These are phyloP conservation scores for Apomyelois bistriatella DNA, from an alignment of 2,888 invertebrate species.

Conservation along the genomic window DNA sequence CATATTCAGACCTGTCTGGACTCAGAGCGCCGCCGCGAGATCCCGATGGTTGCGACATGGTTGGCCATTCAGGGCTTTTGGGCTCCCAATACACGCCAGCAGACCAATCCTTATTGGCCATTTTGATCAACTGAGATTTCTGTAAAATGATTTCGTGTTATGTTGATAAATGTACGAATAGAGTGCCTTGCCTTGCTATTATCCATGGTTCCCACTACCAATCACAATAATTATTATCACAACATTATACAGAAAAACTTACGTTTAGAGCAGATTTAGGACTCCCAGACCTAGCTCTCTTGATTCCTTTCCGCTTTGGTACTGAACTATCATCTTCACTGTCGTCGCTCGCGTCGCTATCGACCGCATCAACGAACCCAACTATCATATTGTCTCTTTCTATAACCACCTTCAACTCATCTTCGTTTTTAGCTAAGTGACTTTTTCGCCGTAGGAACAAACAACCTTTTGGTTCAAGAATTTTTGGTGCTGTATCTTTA, in stretches of 20 bases:
- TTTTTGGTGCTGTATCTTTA: conserved; percentile 13
- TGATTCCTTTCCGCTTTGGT: conserved; percentile 42
- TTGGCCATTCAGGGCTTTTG: conserved; percentile 63
- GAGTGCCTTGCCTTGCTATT: too few species aligned
- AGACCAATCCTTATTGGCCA: conserved; percentile 68
- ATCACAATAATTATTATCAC: too few species aligned
- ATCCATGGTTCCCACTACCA: too few species aligned
- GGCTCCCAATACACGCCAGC: conserved; percentile 69
- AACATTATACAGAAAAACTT: too few species aligned
- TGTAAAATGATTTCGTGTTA: conserved; percentile 27
- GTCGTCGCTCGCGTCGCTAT: conserved; percentile 63
- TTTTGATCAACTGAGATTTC: conserved; percentile 57
- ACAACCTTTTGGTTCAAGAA: conserved; percentile 33
- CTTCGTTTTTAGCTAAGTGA: conserved; percentile 45
- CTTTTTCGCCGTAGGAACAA: conserved; percentile 50
- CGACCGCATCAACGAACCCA: conserved; percentile 63
- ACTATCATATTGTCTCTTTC: conserved; percentile 74
- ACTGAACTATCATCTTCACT: conserved; percentile 48
- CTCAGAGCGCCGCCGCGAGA: conserved; percentile 48
- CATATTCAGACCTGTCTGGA: conserved; percentile 49
- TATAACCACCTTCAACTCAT: conserved; percentile 65
- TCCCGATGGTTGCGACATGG: conserved; percentile 33
- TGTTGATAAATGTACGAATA: too few species aligned
- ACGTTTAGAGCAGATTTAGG: conserved; percentile 55
- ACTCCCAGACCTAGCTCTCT: conserved; percentile 51